phyloP scores from a whole-genome alignment of 1,140 invertebrate genomes.

The Bombus confusus region DNA sequence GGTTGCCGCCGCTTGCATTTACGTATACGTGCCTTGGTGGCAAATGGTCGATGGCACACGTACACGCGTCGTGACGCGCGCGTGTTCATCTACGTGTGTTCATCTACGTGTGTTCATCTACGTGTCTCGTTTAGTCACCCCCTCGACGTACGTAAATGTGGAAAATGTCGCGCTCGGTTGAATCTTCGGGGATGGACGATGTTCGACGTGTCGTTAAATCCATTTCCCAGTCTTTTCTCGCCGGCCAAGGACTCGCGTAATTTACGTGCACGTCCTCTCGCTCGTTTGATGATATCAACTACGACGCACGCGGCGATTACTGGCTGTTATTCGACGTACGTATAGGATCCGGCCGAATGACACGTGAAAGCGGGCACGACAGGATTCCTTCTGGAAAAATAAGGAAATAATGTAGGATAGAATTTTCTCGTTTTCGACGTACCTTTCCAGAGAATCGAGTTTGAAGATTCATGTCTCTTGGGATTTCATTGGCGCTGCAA shows the following conservation, averaged over 20 bases:
- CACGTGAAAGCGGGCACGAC: too few species aligned
- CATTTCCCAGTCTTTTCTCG: neutral
- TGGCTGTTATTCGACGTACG: too few species aligned
- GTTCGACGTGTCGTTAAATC: slow-evolving; percentile 42
- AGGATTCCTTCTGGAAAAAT: too few species aligned
- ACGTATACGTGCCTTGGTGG: too few species aligned
- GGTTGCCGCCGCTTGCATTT: neutral
- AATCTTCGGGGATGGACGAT: slow-evolving; percentile 7
- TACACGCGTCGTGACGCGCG: neutral
- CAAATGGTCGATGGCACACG: too few species aligned
- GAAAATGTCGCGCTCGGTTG: slow-evolving; percentile 34
- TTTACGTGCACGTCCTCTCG: neutral
- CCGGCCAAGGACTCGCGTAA: slow-evolving; percentile 11
- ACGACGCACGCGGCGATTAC: neutral
- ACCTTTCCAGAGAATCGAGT: too few species aligned
- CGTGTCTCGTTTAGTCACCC: slow-evolving; percentile 11
- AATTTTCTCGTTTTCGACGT: too few species aligned
- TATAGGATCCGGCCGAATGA: too few species aligned
- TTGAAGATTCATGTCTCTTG: too few species aligned
- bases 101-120: neutral
- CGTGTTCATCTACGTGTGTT: neutral
- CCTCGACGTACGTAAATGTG: slow-evolving; percentile 8
- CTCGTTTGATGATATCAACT: neutral
- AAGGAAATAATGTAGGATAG: too few species aligned
- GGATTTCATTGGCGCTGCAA: too few species aligned